Evolutionary conservation across 2,888 invertebrate species (phyloP).

Genomic region (Dendrolimus pini): DNA sequence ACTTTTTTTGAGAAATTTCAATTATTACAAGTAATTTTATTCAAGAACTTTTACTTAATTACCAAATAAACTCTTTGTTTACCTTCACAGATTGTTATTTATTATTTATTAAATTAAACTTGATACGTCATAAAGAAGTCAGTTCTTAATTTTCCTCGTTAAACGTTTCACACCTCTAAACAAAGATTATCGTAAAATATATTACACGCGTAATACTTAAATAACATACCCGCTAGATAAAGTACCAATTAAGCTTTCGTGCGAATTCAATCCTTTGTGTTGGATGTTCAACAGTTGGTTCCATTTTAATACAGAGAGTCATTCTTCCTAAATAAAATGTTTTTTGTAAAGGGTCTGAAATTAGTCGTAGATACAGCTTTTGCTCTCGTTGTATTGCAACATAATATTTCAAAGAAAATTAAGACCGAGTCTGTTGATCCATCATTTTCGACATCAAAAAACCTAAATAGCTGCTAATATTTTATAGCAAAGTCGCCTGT

Average conservation of each 20-base stretch:
- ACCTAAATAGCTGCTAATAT: neutral
- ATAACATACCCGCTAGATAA: neutral
- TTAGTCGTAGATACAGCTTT: neutral
- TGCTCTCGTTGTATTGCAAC: too few relatives aligned
- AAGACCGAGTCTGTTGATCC: neutral
- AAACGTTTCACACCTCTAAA: too few relatives aligned
- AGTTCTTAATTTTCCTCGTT: too few relatives aligned
- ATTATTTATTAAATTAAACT: too few relatives aligned
- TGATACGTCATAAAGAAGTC: too few relatives aligned
- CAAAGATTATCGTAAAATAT: neutral
- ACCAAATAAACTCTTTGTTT: too few relatives aligned
- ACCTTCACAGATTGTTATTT: too few relatives aligned
- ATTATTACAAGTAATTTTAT: too few relatives aligned
- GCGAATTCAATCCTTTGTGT: neutral
- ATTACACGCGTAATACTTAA: neutral
- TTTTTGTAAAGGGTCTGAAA: neutral
- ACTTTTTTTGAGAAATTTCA: too few relatives aligned
- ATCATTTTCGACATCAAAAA: neutral
- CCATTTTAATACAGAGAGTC: neutral
- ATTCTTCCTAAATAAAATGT: too few relatives aligned
- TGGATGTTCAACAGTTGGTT: neutral
- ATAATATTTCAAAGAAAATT: too few relatives aligned
- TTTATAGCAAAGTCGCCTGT: neutral
- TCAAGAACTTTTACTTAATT: too few relatives aligned
- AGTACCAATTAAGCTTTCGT: neutral